Evolutionary conservation across 2,797 vertebrate species (phyloP), one percentile per base, ranked within the genome.

Genomic region (Channallabes apus): DNA sequence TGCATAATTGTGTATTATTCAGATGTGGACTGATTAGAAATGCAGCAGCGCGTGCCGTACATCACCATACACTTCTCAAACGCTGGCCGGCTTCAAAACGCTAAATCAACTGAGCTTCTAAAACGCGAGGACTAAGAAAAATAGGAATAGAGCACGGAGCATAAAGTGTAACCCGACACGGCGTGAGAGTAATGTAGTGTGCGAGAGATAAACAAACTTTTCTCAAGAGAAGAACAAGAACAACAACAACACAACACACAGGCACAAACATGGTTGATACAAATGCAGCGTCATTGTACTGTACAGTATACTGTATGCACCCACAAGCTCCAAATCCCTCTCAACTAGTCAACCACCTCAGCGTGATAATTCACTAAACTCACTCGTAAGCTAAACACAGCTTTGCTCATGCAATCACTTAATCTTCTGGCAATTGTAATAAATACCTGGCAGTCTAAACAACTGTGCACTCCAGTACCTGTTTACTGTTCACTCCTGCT

Each of bases 391-490:
- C 88, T 89, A 89, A 87, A 88, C 84, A 86, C 85, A 86, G 88
- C 88, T 86, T 89, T 86, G 82, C 86, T 80, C 73, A 79, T 77
- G 82, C 89, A 86, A 89, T 90, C 88, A 68, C 86, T 88, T 90
- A 88, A 90, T 89, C 88, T 88, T 90, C 87, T 82, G 67, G 38
- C 82, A 87, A 88, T 84, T 82, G 85, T 87, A 87, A 88, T 87
- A 89, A 87, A 87, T 84, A 86, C 88, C 79, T 86, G 80, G 62
- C 88, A 85, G 87, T 68, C 84, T 46, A 64, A 82, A 89, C 82
- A 84, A 83, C 72, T 76, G 75, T 67, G 58, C 72, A 58, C 64
- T 41, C 62, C 38, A 32, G 62, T 54, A 81, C 79, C 64, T 22
- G 35, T 38, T 62, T 62, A 62, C 58, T 41, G 58, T 79, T 79